Percentiles rank a stretch among this genome's conserved stretches.
Conservation (phyloP, 2,113 vertebrate species). For the Paramormyrops kingsleyae region DNA sequence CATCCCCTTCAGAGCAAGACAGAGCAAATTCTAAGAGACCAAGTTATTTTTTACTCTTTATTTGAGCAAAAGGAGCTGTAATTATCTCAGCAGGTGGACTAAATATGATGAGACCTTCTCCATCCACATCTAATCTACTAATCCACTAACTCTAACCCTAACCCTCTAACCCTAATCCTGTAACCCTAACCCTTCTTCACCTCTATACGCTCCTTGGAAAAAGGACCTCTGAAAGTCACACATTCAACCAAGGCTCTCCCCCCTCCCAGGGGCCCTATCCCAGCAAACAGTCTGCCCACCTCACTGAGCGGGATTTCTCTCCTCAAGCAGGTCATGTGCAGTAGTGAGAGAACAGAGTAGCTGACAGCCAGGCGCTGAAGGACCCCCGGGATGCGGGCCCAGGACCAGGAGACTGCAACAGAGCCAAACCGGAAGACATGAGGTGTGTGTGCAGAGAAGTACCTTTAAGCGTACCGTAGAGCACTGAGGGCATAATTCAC, state of each 20-base stretch:
- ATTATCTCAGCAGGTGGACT: not conserved
- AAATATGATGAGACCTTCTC: not conserved
- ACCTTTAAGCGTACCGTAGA: not conserved
- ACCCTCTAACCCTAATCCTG: not conserved
- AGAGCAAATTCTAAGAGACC: not conserved
- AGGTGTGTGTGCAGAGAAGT: not conserved
- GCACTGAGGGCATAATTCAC: not conserved
- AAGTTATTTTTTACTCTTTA: not conserved
- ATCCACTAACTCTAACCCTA: not conserved
- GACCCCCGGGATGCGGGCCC: constrained; percentile 70
- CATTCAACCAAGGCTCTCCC: not conserved
- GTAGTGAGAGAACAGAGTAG: constrained; percentile 65
- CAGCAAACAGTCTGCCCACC: constrained; percentile 44
- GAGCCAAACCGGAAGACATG: not conserved
- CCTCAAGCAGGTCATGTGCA: constrained; percentile 60
- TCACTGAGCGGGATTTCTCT: constrained; percentile 43
- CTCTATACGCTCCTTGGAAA: not conserved
- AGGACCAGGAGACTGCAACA: constrained; percentile 67
- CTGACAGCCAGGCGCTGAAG: constrained; percentile 70
- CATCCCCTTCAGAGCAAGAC: not conserved
- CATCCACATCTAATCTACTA: not conserved
- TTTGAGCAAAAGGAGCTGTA: not conserved
- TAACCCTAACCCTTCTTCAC: not conserved
- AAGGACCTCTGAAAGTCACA: not conserved
- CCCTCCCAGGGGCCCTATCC: not conserved